Conservation (phyloP, 1,140 invertebrate genomes). For the Cryptotermes secundus region DNA sequence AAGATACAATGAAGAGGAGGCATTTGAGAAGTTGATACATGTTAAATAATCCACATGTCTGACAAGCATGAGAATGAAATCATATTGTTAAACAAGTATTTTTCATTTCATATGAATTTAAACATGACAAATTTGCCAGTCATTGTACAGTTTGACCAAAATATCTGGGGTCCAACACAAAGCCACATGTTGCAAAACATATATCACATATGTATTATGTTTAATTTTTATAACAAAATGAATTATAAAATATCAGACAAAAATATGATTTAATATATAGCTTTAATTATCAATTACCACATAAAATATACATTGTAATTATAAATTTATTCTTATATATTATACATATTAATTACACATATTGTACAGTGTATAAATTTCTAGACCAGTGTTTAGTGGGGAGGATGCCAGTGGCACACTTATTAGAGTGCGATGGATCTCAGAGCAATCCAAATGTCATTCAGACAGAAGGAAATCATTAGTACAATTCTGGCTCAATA, state of each 20-base stretch:
- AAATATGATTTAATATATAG: slow-evolving; percentile 21
- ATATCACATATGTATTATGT: not conserved
- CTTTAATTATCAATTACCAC: slow-evolving; percentile 20
- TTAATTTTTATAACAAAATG: slow-evolving; percentile 20
- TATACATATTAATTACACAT: slow-evolving; percentile 12
- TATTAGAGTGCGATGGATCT: not conserved
- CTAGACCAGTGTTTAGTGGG: not conserved
- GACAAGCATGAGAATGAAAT: not conserved
- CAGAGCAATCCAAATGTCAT: slow-evolving; percentile 19
- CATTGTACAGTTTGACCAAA: slow-evolving; percentile 1
- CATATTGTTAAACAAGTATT: not conserved
- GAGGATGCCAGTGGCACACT: not conserved
- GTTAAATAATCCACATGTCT: not conserved
- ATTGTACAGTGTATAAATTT: slow-evolving; percentile 17
- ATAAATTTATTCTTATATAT: slow-evolving; percentile 19
- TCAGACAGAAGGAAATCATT: not conserved
- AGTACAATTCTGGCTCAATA: slow-evolving; percentile 7
- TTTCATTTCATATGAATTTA: not conserved
- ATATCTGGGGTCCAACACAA: not conserved
- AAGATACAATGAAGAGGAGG: not conserved
- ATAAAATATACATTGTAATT: slow-evolving; percentile 15
- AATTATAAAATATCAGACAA: slow-evolving; percentile 9
- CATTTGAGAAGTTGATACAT: not conserved
- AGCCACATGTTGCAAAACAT: not conserved
- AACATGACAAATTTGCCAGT: not conserved